Evolutionary conservation across 2,797 vertebrate genomes (phyloP), one percentile per base, ranked within the genome.

Genomic region (Myiothlypis chrysogaster): DNA sequence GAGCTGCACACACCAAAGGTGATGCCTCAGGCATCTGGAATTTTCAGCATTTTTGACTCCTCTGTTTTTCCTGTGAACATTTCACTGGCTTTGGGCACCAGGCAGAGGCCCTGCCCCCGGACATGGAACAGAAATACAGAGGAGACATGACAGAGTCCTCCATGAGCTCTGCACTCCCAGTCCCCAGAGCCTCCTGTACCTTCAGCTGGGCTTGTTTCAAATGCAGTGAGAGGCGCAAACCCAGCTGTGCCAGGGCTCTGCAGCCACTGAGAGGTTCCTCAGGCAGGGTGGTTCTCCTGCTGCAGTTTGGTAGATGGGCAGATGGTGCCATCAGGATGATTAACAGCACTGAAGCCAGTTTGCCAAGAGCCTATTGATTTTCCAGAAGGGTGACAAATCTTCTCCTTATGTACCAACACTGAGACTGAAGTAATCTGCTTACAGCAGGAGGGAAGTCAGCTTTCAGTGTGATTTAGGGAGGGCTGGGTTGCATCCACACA

Each of bases 371-470:
- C 57, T 86, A 65, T 59, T 93, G 91, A 83, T 91, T 78, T 88
- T 95, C 82, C 87, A 78, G 83, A 88, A 93, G 82, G 87, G 25
- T 57, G 83, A 85, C 76, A 88, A 91, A 90, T 94, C 95, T 94
- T 75, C 82, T 96, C 76, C 43, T 60, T 59, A 69, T 71, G 95
- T 81, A 91, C 83, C 69, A 81, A 76, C 65, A 69, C 47, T 1
- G 4, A 93, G 76, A 27, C 93, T 92, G 56, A 82, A 92, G 76
- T 91, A 92, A 89, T 93, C 76, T 85, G 56, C 85, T 92, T 71
- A 44, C 14, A 90, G 79, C 35, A 64, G 65, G 53, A 94, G 68
- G 55, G 57, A 89, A 94, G 65, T 75, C 76, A 65, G 91, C 61
- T 87, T 83, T 90, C 83, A 83, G 57, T 0, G 0, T 83, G 72